A percentile compares a stretch with the other conserved stretches of the same genome.
Evolutionary conservation across 2,888 invertebrate genomes (phyloP).

Genomic region (Eledone cirrhosa): DNA sequence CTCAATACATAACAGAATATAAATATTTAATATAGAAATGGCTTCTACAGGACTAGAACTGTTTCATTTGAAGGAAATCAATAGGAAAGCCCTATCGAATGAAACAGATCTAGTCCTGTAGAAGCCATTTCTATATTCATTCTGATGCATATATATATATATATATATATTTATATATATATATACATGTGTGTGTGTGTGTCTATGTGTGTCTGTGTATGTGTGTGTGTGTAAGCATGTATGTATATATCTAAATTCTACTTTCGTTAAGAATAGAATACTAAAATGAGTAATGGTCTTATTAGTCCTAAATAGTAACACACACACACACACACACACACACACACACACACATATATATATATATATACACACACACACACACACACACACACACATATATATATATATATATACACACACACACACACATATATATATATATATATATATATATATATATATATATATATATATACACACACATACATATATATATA

Average conservation of each 20-base stretch:
- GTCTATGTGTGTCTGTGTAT: background rate
- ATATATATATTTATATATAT: background rate
- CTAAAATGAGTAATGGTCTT: too few relatives aligned
- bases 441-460: background rate
- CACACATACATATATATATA: background rate
- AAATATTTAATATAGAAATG: too few relatives aligned
- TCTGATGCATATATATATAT: slow-evolving; percentile 6
- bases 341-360: background rate
- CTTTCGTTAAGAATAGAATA: too few relatives aligned
- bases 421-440: background rate
- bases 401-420: background rate
- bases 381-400: slow-evolving; percentile 6
- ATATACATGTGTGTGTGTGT: background rate
- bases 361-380: slow-evolving; percentile 6
- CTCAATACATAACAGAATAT: too few relatives aligned
- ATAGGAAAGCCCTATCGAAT: too few relatives aligned
- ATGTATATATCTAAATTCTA: background rate
- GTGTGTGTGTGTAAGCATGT: background rate
- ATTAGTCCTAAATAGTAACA: background rate
- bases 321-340: background rate
- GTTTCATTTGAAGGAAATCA: too few relatives aligned
- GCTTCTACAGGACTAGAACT: too few relatives aligned
- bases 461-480: slow-evolving; percentile 2
- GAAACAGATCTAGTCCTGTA: too few relatives aligned
- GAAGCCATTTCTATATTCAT: too few relatives aligned